Evolutionary conservation across 2,113 vertebrate genomes (phyloP).

Genomic region (Elanoides forficatus): DNA sequence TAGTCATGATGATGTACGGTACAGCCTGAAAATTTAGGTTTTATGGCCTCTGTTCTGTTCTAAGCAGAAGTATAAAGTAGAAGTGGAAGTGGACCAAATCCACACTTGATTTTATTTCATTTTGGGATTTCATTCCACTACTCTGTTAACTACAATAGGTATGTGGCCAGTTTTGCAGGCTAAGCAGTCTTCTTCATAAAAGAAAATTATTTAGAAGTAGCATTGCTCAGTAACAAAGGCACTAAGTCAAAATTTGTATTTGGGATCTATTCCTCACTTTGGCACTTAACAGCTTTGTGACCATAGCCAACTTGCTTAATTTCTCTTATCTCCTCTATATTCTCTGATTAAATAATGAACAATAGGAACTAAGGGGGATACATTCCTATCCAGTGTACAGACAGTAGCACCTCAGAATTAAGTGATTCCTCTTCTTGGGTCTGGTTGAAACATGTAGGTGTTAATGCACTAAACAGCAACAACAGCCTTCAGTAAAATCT

Average conservation of each 20-base stretch:
- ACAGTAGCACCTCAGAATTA: background rate
- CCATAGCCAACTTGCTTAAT: background rate
- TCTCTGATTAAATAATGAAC: background rate
- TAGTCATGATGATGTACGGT: background rate
- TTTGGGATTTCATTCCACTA: background rate
- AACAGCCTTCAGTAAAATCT: background rate
- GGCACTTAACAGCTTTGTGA: background rate
- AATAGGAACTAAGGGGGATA: background rate
- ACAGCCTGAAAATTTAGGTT: background rate
- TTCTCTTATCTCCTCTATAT: background rate
- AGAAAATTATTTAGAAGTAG: background rate
- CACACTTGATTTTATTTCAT: background rate
- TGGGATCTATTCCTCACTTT: background rate
- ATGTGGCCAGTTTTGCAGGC: background rate
- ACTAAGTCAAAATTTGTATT: background rate
- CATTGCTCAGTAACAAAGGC: background rate
- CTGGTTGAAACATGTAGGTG: background rate
- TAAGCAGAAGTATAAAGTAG: background rate
- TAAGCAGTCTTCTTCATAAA: background rate
- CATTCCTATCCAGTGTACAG: background rate
- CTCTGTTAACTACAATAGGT: background rate
- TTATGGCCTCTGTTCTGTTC: background rate
- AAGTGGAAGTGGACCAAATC: background rate
- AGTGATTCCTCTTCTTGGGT: background rate
- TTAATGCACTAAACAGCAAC: background rate